Conservation (phyloP, 92 coral and sea anemone genomes). For the Hydrozoanthus gracilis region DNA sequence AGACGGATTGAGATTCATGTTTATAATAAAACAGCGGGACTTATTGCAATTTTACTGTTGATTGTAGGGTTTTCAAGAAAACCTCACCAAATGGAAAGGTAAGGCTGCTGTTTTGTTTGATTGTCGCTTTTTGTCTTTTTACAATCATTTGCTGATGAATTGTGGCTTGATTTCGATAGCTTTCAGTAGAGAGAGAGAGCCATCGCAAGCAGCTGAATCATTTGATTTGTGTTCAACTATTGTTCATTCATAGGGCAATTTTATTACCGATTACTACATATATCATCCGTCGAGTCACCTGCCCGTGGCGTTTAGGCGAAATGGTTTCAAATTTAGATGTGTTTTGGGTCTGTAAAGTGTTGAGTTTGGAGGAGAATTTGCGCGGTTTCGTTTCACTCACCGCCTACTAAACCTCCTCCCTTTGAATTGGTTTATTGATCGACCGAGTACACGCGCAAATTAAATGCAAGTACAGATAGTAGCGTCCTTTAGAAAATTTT, state of each 20-base stretch:
- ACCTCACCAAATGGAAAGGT: slow-evolving; percentile 98
- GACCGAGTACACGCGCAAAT: neutral
- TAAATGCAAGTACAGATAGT: neutral
- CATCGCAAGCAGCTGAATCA: slow-evolving; percentile 21
- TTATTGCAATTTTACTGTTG: slow-evolving; percentile 32
- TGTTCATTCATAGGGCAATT: neutral
- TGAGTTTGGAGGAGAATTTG: neutral
- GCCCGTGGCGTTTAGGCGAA: neutral
- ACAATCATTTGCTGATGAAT: neutral
- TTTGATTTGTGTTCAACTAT: neutral
- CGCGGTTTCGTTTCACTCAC: neutral
- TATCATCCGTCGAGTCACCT: neutral
- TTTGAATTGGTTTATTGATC: neutral
- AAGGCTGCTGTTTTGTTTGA: slow-evolving; percentile 22
- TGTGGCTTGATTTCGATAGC: neutral
- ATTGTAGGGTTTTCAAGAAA: slow-evolving; percentile 94
- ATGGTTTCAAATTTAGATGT: neutral
- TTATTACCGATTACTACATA: neutral
- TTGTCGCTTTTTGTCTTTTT: neutral
- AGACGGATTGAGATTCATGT: neutral
- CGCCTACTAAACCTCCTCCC: neutral
- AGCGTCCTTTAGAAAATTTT: neutral
- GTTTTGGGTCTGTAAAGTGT: neutral
- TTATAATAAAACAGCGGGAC: slow-evolving; percentile 1
- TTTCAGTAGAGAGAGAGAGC: neutral